A percentile compares a stretch with the other conserved stretches of the same genome.
These are phyloP conservation scores for Pachyrhynchus sulphureomaculatus DNA, from an alignment of 1,140 invertebrate genomes.

Conservation along the genomic window DNA sequence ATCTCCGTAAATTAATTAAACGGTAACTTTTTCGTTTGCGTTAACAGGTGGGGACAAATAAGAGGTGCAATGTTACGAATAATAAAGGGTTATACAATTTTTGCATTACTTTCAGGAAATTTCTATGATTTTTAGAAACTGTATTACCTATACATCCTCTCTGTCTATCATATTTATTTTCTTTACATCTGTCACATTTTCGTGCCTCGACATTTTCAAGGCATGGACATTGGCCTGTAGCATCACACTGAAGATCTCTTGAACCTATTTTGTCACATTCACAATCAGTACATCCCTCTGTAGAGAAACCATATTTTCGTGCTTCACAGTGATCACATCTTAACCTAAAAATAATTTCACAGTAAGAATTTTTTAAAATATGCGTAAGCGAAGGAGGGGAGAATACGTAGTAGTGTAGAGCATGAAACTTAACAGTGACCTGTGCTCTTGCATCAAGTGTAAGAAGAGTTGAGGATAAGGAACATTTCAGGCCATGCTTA, in stretches of 20 bases:
- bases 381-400: background rate
- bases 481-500: too few species aligned
- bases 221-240: slow-evolving; percentile 85
- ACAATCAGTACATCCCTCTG: slow-evolving; percentile 80
- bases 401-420: too few species aligned
- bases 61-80: too few species aligned
- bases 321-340: slow-evolving; percentile 83
- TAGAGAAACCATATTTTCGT: slow-evolving; percentile 87
- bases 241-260: slow-evolving; percentile 77
- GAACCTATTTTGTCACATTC: slow-evolving; percentile 91
- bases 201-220: slow-evolving; percentile 87
- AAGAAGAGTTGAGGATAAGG: too few species aligned
- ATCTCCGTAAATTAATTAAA: too few species aligned
- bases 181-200: slow-evolving; percentile 87
- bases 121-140: too few species aligned
- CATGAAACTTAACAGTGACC: too few species aligned
- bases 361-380: background rate
- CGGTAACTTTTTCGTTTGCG: too few species aligned
- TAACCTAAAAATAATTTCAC: slow-evolving; percentile 49
- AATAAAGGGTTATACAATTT: too few species aligned
- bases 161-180: slow-evolving; percentile 86
- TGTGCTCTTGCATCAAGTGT: too few species aligned
- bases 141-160: slow-evolving; percentile 67
- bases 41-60: too few species aligned
- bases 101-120: too few species aligned